phyloP scores from a whole-genome alignment of 2,113 vertebrate genomes.

The Barbus barbus region DNA sequence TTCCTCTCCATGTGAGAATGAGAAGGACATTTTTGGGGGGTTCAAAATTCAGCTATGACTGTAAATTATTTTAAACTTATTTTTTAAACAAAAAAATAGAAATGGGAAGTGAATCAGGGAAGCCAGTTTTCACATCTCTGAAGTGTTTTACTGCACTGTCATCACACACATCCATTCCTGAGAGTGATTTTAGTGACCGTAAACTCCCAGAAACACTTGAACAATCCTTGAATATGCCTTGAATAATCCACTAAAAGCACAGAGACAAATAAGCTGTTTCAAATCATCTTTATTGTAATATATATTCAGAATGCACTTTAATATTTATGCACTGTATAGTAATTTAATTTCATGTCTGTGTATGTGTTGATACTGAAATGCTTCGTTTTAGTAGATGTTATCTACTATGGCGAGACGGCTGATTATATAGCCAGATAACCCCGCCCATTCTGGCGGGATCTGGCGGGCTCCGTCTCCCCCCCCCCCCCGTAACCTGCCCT shows the following conservation, averaged over 20 bases:
- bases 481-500: too few species aligned
- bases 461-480: too few species aligned
- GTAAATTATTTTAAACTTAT: neutral
- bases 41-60: constrained; percentile 2
- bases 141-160: too few species aligned
- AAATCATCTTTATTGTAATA: neutral
- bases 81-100: constrained; percentile 10
- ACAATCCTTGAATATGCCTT: neutral
- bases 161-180: too few species aligned
- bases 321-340: neutral
- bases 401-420: too few species aligned
- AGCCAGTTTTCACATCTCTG: neutral
- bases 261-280: neutral
- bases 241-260: neutral
- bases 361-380: neutral
- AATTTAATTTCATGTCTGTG: neutral
- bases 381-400: neutral
- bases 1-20: neutral
- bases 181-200: too few species aligned
- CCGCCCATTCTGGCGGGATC: too few species aligned
- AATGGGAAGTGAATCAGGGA: constrained; percentile 1
- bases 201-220: neutral
- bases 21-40: neutral
- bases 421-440: too few species aligned
- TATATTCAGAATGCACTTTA: neutral